Conservation (phyloP, 2,888 invertebrate genomes). For the Dynastes grantii region DNA sequence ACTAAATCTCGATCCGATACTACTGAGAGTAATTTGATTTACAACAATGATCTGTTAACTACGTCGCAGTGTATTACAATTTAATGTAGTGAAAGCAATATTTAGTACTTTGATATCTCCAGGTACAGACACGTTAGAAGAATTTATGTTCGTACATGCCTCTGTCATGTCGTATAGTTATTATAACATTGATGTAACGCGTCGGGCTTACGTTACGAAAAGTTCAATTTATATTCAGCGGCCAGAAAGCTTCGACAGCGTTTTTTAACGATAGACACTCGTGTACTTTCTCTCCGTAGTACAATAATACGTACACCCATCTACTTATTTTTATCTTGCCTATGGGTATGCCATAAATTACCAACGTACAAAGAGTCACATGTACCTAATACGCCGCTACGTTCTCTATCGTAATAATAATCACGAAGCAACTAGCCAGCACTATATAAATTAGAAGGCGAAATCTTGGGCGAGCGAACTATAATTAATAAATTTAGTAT, state of each 20-base stretch:
- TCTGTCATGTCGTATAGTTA: slow-evolving; percentile 11
- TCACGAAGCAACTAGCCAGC: slow-evolving; percentile 55
- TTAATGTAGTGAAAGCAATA: neutral
- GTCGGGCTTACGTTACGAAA: slow-evolving; percentile 8
- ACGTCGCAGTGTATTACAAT: neutral
- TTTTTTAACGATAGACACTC: neutral
- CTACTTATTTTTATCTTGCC: slow-evolving; percentile 41
- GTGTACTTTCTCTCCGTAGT: slow-evolving; percentile 23
- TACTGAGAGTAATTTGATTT: too few relatives aligned
- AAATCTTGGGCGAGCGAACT: slow-evolving; percentile 55
- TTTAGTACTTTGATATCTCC: neutral
- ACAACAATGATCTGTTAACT: neutral
- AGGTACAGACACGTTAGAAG: neutral
- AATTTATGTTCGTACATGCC: slow-evolving; percentile 3
- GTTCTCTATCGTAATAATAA: slow-evolving; percentile 48
- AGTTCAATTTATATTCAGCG: slow-evolving; percentile 35
- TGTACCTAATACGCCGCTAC: slow-evolving; percentile 12
- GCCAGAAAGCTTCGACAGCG: slow-evolving; percentile 7
- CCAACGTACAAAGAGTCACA: slow-evolving; percentile 29
- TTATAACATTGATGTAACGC: slow-evolving; percentile 9
- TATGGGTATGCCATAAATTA: slow-evolving; percentile 37
- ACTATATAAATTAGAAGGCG: slow-evolving; percentile 57
- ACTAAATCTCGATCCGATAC: too few relatives aligned
- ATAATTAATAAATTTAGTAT: slow-evolving; percentile 60
- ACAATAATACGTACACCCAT: slow-evolving; percentile 34